Evolutionary conservation across 2,797 vertebrate genomes (phyloP).

Genomic region (Sternotherus odoratus): DNA sequence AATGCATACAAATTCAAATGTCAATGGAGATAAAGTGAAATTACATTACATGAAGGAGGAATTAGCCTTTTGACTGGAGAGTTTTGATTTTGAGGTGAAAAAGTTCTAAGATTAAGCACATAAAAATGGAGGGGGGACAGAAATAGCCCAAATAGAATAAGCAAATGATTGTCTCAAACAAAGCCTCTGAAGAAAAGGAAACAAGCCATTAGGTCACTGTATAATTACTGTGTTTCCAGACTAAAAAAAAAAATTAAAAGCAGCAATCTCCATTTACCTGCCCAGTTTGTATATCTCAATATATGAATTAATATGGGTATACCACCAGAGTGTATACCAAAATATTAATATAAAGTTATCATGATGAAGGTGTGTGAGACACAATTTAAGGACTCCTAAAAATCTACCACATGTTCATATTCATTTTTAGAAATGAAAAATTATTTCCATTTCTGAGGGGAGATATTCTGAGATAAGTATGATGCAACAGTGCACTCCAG

Average conservation of each 20-base stretch:
- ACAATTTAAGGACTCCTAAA: not conserved
- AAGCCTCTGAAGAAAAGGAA: not conserved
- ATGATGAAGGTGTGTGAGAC: not conserved
- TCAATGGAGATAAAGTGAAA: slow-evolving; percentile 66
- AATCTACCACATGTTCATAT: not conserved
- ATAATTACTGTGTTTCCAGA: not conserved
- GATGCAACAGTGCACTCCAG: not conserved
- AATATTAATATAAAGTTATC: not conserved
- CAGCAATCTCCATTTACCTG: not conserved
- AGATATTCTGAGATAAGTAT: not conserved
- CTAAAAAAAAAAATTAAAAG: not conserved
- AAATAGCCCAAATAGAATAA: not conserved
- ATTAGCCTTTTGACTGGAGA: slow-evolving; percentile 32
- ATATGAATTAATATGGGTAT: not conserved
- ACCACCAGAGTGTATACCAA: not conserved
- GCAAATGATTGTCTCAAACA: slow-evolving; percentile 25
- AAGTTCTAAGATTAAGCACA: slow-evolving; percentile 40
- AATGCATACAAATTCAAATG: slow-evolving; percentile 66
- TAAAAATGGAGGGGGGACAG: not conserved
- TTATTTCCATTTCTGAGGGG: not conserved
- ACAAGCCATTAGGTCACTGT: not conserved
- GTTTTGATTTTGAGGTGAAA: slow-evolving; percentile 47
- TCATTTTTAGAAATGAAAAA: not conserved
- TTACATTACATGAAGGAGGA: slow-evolving; percentile 60
- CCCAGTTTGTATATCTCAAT: not conserved